Evolutionary conservation across 2,888 invertebrate species (phyloP), one percentile per base, ranked within the genome.

Genomic region (Steinernema hermaphroditum): DNA sequence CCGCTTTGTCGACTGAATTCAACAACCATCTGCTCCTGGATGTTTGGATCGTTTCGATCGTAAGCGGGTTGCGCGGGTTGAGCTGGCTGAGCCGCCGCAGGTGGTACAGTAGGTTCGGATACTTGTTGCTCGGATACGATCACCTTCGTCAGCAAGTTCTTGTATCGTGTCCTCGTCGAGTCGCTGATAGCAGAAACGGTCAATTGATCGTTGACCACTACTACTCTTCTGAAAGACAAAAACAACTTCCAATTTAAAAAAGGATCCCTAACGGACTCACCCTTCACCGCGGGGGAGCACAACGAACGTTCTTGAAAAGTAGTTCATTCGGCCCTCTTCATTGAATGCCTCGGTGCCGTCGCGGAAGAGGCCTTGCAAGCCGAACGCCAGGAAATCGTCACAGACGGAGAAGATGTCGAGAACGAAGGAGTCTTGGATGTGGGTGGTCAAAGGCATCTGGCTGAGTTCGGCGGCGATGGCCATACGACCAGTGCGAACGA

Each of bases 341-440:
- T 62, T 70, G 62, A 87, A 85, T 14, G 81, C 76, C 62, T 77
- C 78, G 27, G 89, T 87, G 69, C 90, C 89, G 88, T 96, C 96
- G 87, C 91, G 92, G 87, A 92, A 95, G 12, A 95, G 89, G 14
- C 96, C 96, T 71, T 92, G 92, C 77, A 96, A 92, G 0, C 92
- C 92, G 72, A 96, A 90, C 43, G 92, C 89, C 86, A 96, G 83
- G 43, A 89, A 78, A n/a, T 80, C 78, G n/a, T 83, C 77, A 88
- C 88, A 84, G 24, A 83, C 92, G 16, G 94, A 88, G 29, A 91
- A 91, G 72, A 96, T 90, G 88, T 97, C 97, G 29, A 96, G 92
- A 0, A 92, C 91, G 83, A 96, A 94, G 19, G 94, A 93, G 87
- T 92, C 91, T 12, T 92, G 90, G 87, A 94, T 93, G 86, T 97